Conservation (phyloP, 1,140 invertebrate genomes). For the Drosophila sechellia region DNA sequence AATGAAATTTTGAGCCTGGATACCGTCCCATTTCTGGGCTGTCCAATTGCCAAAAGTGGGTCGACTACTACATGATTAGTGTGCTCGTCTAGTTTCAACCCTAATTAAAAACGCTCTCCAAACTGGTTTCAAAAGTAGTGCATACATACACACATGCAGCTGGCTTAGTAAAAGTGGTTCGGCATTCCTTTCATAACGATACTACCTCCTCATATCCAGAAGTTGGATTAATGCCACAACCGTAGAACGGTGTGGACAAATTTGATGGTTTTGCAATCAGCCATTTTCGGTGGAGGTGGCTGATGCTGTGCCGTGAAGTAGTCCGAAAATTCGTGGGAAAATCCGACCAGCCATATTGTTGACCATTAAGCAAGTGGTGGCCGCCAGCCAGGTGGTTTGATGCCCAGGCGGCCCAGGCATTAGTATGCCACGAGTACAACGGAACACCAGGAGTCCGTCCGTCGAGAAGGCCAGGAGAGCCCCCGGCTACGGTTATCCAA, state of each 20-base stretch:
- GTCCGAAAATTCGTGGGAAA: constrained; percentile 27
- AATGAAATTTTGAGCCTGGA: background rate
- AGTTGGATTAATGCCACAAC: constrained; percentile 26
- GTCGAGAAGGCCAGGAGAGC: background rate
- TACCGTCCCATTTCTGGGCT: background rate
- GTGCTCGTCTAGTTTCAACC: constrained; percentile 1
- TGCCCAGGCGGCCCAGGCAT: background rate
- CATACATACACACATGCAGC: constrained; percentile 2
- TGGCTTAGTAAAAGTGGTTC: constrained; percentile 4
- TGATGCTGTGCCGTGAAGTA: constrained; percentile 5
- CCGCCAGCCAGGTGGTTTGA: background rate
- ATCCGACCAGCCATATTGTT: constrained; percentile 29
- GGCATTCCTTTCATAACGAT: constrained; percentile 18
- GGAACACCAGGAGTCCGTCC: background rate
- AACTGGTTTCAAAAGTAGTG: background rate
- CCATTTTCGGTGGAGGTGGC: background rate
- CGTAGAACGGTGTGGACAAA: constrained; percentile 32
- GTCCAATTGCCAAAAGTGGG: constrained; percentile 5
- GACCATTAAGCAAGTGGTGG: constrained; percentile 17
- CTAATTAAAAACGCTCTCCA: constrained; percentile 4
- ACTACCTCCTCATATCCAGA: background rate
- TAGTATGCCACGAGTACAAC: background rate
- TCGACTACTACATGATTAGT: constrained; percentile 1
- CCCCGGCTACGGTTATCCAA: constrained; percentile 8
- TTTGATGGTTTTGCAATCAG: constrained; percentile 36